Base-by-base conservation (phyloP, 1,140 invertebrate species). In the Telenomus remus region DNA sequence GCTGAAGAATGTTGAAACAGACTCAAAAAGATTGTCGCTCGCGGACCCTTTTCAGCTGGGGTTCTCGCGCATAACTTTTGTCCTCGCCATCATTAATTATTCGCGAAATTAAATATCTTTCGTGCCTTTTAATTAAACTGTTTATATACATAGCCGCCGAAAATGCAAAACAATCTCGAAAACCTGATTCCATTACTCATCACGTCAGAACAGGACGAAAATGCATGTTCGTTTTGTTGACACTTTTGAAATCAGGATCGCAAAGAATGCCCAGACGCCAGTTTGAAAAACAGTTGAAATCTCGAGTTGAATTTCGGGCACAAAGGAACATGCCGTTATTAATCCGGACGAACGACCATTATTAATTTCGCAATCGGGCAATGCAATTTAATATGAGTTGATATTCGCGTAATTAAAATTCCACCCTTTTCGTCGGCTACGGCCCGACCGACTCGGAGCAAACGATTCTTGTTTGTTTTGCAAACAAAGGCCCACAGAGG, bases 401-500 rank as follows among this genome's bases (percentile, higher is more conserved):
- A 85, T 85, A 85, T 86, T 86, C 78, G 79, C 54, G 81, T 85
- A 85, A 87, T 87, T 85, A 85, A 87, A 87, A 87, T 87, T 85
- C 82, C 83, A 74, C 79, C 77, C 76, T 74, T 75, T 74, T 56
- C 57, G 54, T 76, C 48, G 64, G 47, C n/a, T 56, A 57, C 47
- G 70, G 61, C 65, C 43, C 44, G 48, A 61, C 76, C 61, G 77
- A 82, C 80, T 82, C 74, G 77, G 61, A 82, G 83, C 81, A 85
- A 87, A 86, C 81, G 84, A 84, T 86, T 86, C 84, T 84, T 86
- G 84, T 86, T 86, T 86, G 86, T 86, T 85, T 85, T 81, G 84
- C 82, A 84, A 87, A 87, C 84, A 87, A 86, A 84, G 81, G 84
- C 79, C 63, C 68, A 46, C 19, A 57, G 37, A 63, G 59, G 53